Evolutionary conservation across 2,888 invertebrate species (phyloP).

Genomic region (Clusia tigrina): DNA sequence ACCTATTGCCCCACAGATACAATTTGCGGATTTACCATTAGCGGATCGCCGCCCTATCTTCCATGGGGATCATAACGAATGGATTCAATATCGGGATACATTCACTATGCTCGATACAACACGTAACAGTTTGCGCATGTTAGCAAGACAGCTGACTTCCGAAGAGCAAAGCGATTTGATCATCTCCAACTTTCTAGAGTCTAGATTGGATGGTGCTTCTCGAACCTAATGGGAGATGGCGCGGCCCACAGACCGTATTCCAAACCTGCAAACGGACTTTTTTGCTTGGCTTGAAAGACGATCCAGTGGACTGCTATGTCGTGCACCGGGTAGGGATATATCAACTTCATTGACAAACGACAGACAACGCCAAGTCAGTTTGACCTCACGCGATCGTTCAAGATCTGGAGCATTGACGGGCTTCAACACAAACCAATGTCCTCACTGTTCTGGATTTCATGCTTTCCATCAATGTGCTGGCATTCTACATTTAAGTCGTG

Average conservation of each 20-base stretch:
- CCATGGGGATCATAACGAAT: too few relatives aligned
- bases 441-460: neutral
- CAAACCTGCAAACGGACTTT: constrained; percentile 14
- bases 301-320: constrained; percentile 11
- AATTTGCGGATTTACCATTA: too few relatives aligned
- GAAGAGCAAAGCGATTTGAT: constrained; percentile 16
- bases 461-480: constrained; percentile 5
- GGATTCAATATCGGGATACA: too few relatives aligned
- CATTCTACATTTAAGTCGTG: neutral
- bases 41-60: too few relatives aligned
- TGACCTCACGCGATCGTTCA: neutral
- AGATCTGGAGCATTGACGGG: neutral
- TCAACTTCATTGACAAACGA: neutral
- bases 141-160: constrained; percentile 1
- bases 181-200: constrained; percentile 15
- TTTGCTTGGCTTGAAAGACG: constrained; percentile 17
- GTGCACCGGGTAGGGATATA: neutral
- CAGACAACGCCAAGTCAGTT: neutral
- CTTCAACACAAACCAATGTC: neutral
- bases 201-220: constrained; percentile 15
- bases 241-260: constrained; percentile 20
- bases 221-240: constrained; percentile 20
- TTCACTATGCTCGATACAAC: constrained; percentile 18
- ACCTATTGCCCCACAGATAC: too few relatives aligned
- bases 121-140: constrained; percentile 19